Evolutionary conservation across 2,888 invertebrate genomes (phyloP), one percentile per base, ranked within the genome.

Genomic region (Hyposoter didymator): DNA sequence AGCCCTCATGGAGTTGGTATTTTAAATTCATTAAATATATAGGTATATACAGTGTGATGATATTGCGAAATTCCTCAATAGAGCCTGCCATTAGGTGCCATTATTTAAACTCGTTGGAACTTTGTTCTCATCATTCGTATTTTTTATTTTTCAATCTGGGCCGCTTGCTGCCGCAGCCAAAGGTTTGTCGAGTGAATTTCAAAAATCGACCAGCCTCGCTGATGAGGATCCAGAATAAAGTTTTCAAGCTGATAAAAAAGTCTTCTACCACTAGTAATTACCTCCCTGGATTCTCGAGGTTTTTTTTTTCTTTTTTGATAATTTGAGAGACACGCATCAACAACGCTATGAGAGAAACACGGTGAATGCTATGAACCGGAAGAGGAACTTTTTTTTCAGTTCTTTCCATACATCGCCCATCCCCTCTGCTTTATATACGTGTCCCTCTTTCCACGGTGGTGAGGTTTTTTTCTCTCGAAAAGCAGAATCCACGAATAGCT

Each of bases 1-100:
- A 82, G 85, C 74, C 76, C 62, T 74, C 82, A 64, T 35, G 74
- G 74, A 85, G 82, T 82, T 84, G 81, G 69, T 75, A 78, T 85
- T 83, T 82, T 72, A 43, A 80, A 76, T 83, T 80, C 76, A 67
- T 73, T 78, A 85, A 82, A 67, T 78, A 74, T 66, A 72, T 47
- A 66, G n/a, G 8, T 39, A 39, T 43, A 64, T 69, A 64, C 17
- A 8, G 2, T 12, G 74, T 67, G 62, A 52, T 81, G 78, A 73
- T 81, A 78, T 78, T 19, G 76, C 73, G 70, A 84, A 81, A 75
- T 67, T 79, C 73, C 49, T 39, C 45, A 62, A 35, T 69, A 32
- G 49, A 39, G 22, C 19, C 45, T 47, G 67, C 59, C 52, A 55
- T 69, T 55, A 28, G 17, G 39, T 28, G 52, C 55, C 43, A 55